Base-by-base conservation (phyloP, 1,140 invertebrate species). In the Aphelinus atriplicis region DNA sequence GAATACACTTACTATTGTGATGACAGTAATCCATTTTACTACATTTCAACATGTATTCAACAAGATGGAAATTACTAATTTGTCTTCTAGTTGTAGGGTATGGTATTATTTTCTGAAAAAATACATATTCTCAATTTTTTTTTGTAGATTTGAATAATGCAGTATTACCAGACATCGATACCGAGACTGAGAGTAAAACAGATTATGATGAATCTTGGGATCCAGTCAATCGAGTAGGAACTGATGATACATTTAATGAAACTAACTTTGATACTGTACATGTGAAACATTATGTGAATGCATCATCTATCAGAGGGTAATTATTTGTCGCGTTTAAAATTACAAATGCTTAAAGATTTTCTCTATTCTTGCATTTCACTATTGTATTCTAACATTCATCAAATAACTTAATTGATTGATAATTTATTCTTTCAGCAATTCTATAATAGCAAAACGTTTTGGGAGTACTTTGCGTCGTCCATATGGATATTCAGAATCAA, bases 201-300 rank as follows among this genome's bases (percentile, higher is more conserved):
- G 61, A 79, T 55, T 45, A 43, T 51, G 67, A 73, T 47, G 80
- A 82, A 62, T 66, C 58, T 53, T 83, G 82, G 82, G 79, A 82
- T 64, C 47, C 55, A 57, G 66, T 72, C 43, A 4, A 3, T 56
- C 58, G 55, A 63, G n/a, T n/a, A 63, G n/a, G 5, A 47, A 63
- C 42, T 50, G 10, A 7, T 62, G 56, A 68, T 63, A 45, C 50
- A 55, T 55, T 47, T 43, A 50, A 56, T 45, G 66, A 74, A 61
- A 57, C 65, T 10, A 42, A 6, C 48, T 74, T 68, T 57, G 73
- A 69, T 57, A 1, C 5, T 43, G 3, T 73, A 26, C 42, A 53
- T 42, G 10, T 73, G 1, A 67, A 73, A 50, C 47, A 62, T 3
- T 66, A 73, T 42, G 6, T 48, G 10, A 46, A 47, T 55, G 2